A percentile compares a stretch with the other conserved stretches of the same genome.
These are phyloP conservation scores for Ranitomeya imitator DNA, from an alignment of 2,113 vertebrate genomes.

Conservation along the genomic window DNA sequence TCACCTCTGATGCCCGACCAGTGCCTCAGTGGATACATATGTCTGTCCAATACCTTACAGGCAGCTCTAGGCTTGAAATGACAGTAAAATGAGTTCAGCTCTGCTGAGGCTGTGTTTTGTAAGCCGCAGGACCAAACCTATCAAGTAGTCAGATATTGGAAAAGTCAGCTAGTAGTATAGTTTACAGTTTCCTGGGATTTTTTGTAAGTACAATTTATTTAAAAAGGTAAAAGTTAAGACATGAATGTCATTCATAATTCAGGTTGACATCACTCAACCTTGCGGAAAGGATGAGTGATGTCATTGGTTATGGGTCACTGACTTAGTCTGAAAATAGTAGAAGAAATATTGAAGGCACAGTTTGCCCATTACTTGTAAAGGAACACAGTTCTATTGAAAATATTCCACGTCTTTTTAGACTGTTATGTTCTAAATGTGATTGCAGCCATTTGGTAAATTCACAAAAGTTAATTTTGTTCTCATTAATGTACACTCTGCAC, in stretches of 20 bases:
- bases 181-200: not conserved
- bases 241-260: not conserved
- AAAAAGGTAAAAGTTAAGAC: not conserved
- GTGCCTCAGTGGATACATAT: conserved; percentile 4
- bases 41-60: not conserved
- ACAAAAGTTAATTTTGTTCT: too few species aligned
- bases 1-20: not conserved
- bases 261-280: too few species aligned
- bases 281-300: not conserved
- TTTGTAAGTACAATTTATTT: not conserved
- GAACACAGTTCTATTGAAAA: too few species aligned
- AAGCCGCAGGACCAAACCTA: not conserved
- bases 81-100: not conserved
- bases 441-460: too few species aligned
- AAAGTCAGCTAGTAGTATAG: not conserved
- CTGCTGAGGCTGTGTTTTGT: not conserved
- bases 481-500: too few species aligned
- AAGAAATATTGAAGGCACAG: too few species aligned
- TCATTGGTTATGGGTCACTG: not conserved
- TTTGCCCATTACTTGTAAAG: too few species aligned
- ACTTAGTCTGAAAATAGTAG: not conserved
- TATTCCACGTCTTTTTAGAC: too few species aligned
- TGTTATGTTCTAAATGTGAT: too few species aligned
- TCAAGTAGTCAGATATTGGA: not conserved
- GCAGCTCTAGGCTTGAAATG: not conserved